Evolutionary conservation across 1,140 invertebrate species (phyloP).

Genomic region (Heliconius congener): DNA sequence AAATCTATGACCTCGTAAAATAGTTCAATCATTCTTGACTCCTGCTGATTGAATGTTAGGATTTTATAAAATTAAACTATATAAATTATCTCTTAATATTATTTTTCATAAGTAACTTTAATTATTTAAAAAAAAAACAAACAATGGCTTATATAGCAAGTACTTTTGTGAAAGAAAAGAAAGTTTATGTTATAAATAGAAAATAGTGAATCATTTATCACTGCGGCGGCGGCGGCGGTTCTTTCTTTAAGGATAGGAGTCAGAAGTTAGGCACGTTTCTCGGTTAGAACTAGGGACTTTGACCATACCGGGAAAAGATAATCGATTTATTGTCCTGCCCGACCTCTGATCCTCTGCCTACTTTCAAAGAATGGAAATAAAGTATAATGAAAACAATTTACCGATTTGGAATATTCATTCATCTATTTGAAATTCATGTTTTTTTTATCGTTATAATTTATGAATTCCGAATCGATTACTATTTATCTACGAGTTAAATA

Average conservation of each 20-base stretch:
- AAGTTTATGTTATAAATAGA: neutral
- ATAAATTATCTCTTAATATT: neutral
- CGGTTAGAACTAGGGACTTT: constrained; percentile 35
- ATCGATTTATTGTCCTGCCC: constrained; percentile 42
- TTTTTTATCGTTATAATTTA: too few relatives aligned
- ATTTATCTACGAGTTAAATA: too few relatives aligned
- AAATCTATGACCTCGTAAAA: neutral
- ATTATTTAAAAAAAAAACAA: neutral
- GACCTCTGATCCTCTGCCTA: constrained; percentile 33
- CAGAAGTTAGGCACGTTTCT: constrained; percentile 33
- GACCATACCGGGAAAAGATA: constrained; percentile 39
- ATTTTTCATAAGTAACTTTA: neutral
- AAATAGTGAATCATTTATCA: constrained; percentile 1
- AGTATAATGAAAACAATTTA: too few relatives aligned
- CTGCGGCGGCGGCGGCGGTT: neutral
- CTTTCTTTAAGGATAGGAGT: constrained; percentile 23
- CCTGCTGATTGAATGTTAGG: neutral
- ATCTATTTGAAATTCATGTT: too few relatives aligned
- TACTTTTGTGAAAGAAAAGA: neutral
- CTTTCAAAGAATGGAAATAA: too few relatives aligned
- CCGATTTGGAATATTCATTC: too few relatives aligned
- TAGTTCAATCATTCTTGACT: neutral
- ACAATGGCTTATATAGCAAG: neutral
- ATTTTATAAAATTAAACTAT: neutral
- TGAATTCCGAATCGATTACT: too few relatives aligned